phyloP scores from a whole-genome alignment of 2,797 vertebrate species.

The Benthosema pterotum region DNA sequence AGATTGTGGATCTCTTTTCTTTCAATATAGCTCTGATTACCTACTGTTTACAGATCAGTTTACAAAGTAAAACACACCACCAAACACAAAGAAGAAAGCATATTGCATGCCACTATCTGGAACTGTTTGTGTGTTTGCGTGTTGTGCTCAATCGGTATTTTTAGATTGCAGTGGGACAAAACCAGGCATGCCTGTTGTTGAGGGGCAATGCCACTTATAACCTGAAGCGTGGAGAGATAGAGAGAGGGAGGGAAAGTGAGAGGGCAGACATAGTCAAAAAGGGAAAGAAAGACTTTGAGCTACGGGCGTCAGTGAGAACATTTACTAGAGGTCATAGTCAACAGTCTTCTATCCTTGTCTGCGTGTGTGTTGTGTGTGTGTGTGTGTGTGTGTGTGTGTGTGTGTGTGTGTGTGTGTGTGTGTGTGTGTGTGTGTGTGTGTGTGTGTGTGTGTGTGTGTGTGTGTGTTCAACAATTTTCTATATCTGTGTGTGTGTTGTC shows the following conservation, averaged over 20 bases:
- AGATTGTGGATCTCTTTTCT: too few species aligned
- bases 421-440: constrained; percentile 12
- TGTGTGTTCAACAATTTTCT: too few species aligned
- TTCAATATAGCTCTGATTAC: too few species aligned
- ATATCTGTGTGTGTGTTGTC: constrained; percentile 56
- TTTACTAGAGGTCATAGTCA: constrained; percentile 54
- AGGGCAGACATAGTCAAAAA: background rate
- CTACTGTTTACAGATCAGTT: too few species aligned
- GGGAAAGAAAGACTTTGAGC: constrained; percentile 16
- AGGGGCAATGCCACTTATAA: constrained; percentile 51
- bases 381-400: constrained; percentile 17
- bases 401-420: constrained; percentile 24
- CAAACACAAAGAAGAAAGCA: constrained; percentile 2
- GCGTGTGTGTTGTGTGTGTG: constrained; percentile 35
- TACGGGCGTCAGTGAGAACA: constrained; percentile 40
- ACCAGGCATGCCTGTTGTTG: constrained; percentile 34
- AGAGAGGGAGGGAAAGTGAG: background rate
- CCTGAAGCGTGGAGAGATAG: constrained; percentile 33
- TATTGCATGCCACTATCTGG: background rate
- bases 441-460: constrained; percentile 23
- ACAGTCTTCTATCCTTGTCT: constrained; percentile 51
- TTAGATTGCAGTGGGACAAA: constrained; percentile 26
- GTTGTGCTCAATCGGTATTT: constrained; percentile 28
- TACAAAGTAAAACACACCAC: background rate
- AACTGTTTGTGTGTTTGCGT: background rate